Evolutionary conservation across 1,140 invertebrate genomes (phyloP), one percentile per base, ranked within the genome.

Genomic region (Geopemphigus sp.): DNA sequence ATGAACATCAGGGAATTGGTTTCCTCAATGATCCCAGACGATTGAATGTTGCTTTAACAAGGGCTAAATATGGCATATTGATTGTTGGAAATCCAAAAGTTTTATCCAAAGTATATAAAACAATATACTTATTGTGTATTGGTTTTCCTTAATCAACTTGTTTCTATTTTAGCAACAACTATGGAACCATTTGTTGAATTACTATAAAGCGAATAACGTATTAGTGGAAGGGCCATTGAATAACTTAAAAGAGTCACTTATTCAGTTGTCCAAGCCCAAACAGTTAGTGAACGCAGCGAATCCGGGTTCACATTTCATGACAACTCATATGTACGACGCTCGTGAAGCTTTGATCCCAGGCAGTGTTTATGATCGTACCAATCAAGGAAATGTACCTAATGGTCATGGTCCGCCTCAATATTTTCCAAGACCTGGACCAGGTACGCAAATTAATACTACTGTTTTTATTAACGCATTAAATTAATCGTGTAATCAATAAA

Each of bases 11-110:
- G 92, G 98, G 87, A 88, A 99, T 88, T 85, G 93, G 93, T 17
- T 99, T 99, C 84, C 87, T 99, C 1, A 99, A 97, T 84, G 98
- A 99, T 86, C 98, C 98, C 0, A 88, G 98, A 8, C 92, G 98
- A 81, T 87, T 99, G 0, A 99, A 99, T 86, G 98, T 99, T 0
- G 98, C 98, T 0, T 86, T 99, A 1, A 99, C 98, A 0, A 89
- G 98, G 81, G 96, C 98, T 3, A 98, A 96, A 84, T 99, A 95
- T 86, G 98, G 98, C 19, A 93, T 99, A 29, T 98, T 99, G 63
- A 96, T 99, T 82, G 95, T 99, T 73, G 98, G 98, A 63, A 99
- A 99, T 87, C 97, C 98, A 0, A 99, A 99, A 87, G 96, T 99
- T 12, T 87, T 99, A 0, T 96, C 97, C 0, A 98, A 98, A 86